Conservation (phyloP, 2,113 vertebrate species). For the Holacanthus passer region DNA sequence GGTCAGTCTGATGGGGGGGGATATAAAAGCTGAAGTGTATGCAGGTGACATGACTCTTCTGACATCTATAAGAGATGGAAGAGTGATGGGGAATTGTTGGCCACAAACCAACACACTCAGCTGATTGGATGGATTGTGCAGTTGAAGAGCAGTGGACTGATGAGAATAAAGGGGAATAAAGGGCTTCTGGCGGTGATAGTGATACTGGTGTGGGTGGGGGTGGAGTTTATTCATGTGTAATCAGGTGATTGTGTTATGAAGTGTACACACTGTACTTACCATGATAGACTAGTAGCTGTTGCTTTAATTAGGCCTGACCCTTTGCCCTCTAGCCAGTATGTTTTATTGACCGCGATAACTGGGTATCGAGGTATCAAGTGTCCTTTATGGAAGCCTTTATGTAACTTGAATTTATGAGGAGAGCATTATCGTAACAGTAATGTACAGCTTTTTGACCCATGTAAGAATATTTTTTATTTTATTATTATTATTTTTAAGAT, state of each 20-base stretch:
- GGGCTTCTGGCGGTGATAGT: neutral
- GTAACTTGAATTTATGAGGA: neutral
- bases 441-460: neutral
- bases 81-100: constrained; percentile 48
- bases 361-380: constrained; percentile 47
- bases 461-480: neutral
- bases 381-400: constrained; percentile 46
- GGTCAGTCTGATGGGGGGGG: neutral
- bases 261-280: neutral
- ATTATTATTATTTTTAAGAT: neutral
- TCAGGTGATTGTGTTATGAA: constrained; percentile 27
- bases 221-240: constrained; percentile 8
- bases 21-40: constrained; percentile 27
- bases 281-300: neutral
- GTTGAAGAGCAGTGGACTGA: neutral
- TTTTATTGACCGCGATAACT: constrained; percentile 73
- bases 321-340: constrained; percentile 52
- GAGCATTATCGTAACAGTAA: constrained; percentile 21
- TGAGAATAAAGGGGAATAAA: neutral
- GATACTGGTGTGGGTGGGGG: neutral
- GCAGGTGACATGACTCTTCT: constrained; percentile 15
- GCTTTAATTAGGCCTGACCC: constrained; percentile 46
- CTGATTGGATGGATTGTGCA: constrained; percentile 57
- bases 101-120: constrained; percentile 63
- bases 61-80: constrained; percentile 19